Base-by-base conservation (phyloP, 1,140 invertebrate species). In the Latrodectus geometricus region DNA sequence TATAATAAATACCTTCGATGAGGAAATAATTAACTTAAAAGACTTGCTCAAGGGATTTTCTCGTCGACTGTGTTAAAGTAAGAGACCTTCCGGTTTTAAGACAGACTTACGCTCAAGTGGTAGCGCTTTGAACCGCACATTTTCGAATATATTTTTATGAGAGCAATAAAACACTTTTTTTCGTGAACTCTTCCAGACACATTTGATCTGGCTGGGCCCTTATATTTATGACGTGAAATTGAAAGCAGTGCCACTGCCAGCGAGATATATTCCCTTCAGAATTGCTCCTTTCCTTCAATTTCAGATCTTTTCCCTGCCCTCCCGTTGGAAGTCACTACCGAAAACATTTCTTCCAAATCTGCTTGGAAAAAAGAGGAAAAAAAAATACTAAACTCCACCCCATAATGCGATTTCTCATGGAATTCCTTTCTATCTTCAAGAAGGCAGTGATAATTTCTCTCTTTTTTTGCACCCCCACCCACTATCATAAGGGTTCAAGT, bases 331-430 rank as follows among this genome's bases (percentile, higher is more conserved):
- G 54, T 61, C 54, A 17, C 54, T 14, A 17, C 11, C 11, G 54
- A 61, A 61, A 61, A 61, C 54, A 61, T 61, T 61, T 61, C 35
- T 61, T 61, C 54, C 54, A 61, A 61, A 61, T 61, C 54, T 61
- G 11, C 17, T 61, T 17, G 54, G 54, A 17, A 14, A 61, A 61
- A 61, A 35, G 5, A 35, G 2, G 35, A 35, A 35, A 35, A 35
- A 35, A 35, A 35, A 35, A 61, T 61, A 61, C 54, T 79, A 77
- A 77, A 49, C 35, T 61, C 77, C 23, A 8, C 12, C 65, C 48
- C 21, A 61, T 79, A 79, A 79, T 79, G 77, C 48, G 77, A 79
- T 79, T 79, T 79, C 77, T 79, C 65, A 69, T 79, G 65, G 65
- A 66, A 66, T 68, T 78, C 35, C 49, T 68, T 61, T 61, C 61